A percentile compares a stretch with the other conserved stretches of the same genome.
phyloP scores from a whole-genome alignment of 2,113 vertebrate species.

The Pagrus major region DNA sequence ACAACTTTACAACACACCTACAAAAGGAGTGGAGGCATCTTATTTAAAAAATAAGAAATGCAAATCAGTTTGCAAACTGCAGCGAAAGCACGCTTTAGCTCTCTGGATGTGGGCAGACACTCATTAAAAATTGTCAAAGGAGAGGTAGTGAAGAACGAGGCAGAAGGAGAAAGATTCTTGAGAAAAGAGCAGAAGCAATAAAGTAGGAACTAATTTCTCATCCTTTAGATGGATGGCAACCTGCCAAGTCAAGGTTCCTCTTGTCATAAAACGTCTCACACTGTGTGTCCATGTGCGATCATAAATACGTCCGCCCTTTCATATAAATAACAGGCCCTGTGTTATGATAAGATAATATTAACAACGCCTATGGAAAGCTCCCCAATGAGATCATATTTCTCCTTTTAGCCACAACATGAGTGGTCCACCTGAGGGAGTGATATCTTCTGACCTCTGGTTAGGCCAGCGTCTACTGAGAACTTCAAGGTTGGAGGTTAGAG shows the following conservation, averaged over 20 bases:
- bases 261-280: slow-evolving; percentile 44
- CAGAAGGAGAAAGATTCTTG: slow-evolving; percentile 5
- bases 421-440: slow-evolving; percentile 9
- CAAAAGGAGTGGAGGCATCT: slow-evolving; percentile 8
- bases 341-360: slow-evolving; percentile 30
- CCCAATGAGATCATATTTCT: slow-evolving; percentile 6
- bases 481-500: slow-evolving; percentile 42
- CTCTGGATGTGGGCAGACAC: slow-evolving; percentile 12
- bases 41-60: slow-evolving; percentile 21
- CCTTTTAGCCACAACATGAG: slow-evolving; percentile 3
- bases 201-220: slow-evolving; percentile 30
- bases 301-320: slow-evolving; percentile 38
- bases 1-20: slow-evolving; percentile 29
- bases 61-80: slow-evolving; percentile 18
- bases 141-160: not conserved
- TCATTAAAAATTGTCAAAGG: slow-evolving; percentile 42
- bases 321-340: slow-evolving; percentile 37
- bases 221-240: slow-evolving; percentile 40
- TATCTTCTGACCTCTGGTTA: slow-evolving; percentile 24
- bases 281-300: slow-evolving; percentile 34
- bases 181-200: slow-evolving; percentile 33
- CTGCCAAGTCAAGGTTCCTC: slow-evolving; percentile 42
- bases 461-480: slow-evolving; percentile 30
- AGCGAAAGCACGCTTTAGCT: not conserved
- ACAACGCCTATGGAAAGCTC: slow-evolving; percentile 15